Percentiles rank a stretch among this genome's conserved stretches.
Evolutionary conservation across 2,113 vertebrate species (phyloP).

Genomic region (Ictalurus punctatus): DNA sequence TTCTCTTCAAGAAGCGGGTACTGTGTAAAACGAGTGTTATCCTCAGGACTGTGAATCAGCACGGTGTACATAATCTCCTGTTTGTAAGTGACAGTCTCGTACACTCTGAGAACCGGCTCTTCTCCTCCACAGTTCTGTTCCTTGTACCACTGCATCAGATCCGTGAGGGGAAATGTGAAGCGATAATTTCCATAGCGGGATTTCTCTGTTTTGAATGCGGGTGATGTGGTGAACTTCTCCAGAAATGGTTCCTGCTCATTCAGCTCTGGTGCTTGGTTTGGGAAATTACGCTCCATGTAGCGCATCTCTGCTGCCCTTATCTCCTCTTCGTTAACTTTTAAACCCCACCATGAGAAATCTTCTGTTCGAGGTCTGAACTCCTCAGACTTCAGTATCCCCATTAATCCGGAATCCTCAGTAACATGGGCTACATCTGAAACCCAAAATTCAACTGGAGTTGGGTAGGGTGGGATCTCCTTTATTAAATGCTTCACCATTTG

Average conservation of each 20-base stretch:
- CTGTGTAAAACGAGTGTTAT: conserved; percentile 2
- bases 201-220: conserved; percentile 9
- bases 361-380: background rate
- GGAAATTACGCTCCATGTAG: conserved; percentile 17
- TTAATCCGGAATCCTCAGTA: background rate
- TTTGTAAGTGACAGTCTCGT: conserved; percentile 42
- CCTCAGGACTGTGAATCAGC: conserved; percentile 50
- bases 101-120: conserved; percentile 47
- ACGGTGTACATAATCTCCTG: conserved; percentile 50
- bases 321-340: conserved; percentile 25
- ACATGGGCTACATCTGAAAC: conserved; percentile 45
- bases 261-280: background rate
- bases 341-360: conserved; percentile 41
- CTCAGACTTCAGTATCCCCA: background rate
- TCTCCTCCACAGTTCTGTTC: conserved; percentile 46
- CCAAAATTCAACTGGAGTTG: conserved; percentile 37
- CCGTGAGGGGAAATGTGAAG: conserved; percentile 34
- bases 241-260: conserved; percentile 22
- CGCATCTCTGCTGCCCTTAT: conserved; percentile 26
- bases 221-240: conserved; percentile 39
- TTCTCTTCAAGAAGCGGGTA: conserved; percentile 22
- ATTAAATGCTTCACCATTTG: background rate
- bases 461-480: conserved; percentile 15
- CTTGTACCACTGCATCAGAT: conserved; percentile 43
- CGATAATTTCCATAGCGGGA: conserved; percentile 53